Evolutionary conservation across 2,797 vertebrate genomes (phyloP), one percentile per base, ranked within the genome.

Genomic region (Pempheris klunzingeri): DNA sequence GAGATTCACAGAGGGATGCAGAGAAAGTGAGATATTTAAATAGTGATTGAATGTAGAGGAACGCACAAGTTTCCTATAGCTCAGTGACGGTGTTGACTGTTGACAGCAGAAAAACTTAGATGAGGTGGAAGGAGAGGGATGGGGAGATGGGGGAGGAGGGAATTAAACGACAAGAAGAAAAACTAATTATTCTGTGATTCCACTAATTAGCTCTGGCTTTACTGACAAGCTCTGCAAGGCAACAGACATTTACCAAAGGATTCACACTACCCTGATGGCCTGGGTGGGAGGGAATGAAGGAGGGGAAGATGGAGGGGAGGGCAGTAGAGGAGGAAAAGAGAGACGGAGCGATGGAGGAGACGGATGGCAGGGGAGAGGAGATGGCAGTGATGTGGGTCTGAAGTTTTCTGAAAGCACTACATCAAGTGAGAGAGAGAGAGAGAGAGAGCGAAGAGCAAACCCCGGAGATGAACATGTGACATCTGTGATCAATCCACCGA

Each of bases 121-220:
- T 34, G 63, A 78, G 68, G 80, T n/a, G 54, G 80, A 86, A 81
- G 86, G 77, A 85, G 74, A 87, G 47, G 85, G 79, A 82, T 52
- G 75, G 53, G 71, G 80, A 71, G 87, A 87, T 69, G 73, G 77
- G 71, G 71, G 74, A 83, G 66, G 74, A 84, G 86, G 82, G 88
- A 92, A 92, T 92, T 88, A 91, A 90, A 89, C 85, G 87, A 94
- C 89, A 88, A 93, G 92, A 91, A 90, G 90, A 82, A 92, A 93
- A 93, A 93, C 93, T 90, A 94, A 95, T 94, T 94, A 94, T 92
- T 93, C 90, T 91, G 89, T 94, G 93, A 95, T 95, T 95, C 88
- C 61, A 84, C 91, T 95, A 94, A 95, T 95, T 94, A 93, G 91
- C 87, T 87, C 85, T 59, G 88, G 87, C 87, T 91, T 92, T 89